Evolutionary conservation across 2,888 invertebrate genomes (phyloP).

Genomic region (Phyllotreta cruciferae): DNA sequence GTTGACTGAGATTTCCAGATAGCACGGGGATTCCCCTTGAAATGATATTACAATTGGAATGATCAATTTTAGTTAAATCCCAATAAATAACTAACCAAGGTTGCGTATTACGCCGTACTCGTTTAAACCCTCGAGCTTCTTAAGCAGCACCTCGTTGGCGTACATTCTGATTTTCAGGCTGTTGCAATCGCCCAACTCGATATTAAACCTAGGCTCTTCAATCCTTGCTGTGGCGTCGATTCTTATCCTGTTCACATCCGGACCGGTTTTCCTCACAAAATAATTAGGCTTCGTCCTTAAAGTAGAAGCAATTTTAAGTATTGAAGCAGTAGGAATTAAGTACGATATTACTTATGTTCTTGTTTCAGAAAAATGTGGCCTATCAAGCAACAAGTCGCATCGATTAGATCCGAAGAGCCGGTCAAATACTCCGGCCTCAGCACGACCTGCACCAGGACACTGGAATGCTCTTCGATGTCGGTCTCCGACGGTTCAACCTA

Average conservation of each 20-base stretch:
- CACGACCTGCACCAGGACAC: slow-evolving; percentile 30
- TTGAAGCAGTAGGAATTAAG: too few species aligned
- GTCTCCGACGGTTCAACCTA: slow-evolving; percentile 37
- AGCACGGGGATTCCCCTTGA: not conserved
- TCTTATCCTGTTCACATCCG: slow-evolving; percentile 34
- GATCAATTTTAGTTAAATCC: too few species aligned
- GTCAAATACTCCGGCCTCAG: slow-evolving; percentile 37
- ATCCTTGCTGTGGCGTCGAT: slow-evolving; percentile 41
- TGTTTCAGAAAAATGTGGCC: slow-evolving; percentile 29
- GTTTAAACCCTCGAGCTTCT: slow-evolving; percentile 27
- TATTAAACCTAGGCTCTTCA: slow-evolving; percentile 41
- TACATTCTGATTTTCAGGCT: slow-evolving; percentile 35
- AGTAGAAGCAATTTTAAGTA: slow-evolving; percentile 16
- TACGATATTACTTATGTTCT: not conserved
- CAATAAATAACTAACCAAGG: slow-evolving; percentile 31
- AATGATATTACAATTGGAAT: not conserved
- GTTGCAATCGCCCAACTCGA: slow-evolving; percentile 39
- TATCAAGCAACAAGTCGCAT: slow-evolving; percentile 37
- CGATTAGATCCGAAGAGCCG: slow-evolving; percentile 14
- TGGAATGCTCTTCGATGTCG: slow-evolving; percentile 31
- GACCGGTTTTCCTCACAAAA: slow-evolving; percentile 41
- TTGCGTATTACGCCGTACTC: slow-evolving; percentile 42
- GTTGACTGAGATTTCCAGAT: slow-evolving; percentile 15
- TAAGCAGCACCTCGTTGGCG: slow-evolving; percentile 46
- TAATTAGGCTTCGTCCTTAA: slow-evolving; percentile 47